Conservation (phyloP, 2,888 invertebrate genomes). For the Altica lythri region DNA sequence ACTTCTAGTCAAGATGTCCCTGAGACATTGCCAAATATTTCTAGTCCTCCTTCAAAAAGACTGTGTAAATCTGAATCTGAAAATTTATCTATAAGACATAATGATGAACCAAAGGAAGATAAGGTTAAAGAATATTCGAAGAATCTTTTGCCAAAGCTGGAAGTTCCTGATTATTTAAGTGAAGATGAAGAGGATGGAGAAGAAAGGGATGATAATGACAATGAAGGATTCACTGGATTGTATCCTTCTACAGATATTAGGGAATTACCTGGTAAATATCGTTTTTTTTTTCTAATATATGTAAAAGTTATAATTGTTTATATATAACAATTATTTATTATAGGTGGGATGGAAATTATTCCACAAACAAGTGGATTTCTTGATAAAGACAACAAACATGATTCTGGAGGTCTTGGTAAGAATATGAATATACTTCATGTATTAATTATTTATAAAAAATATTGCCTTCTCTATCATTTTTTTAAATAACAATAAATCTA, state of each 20-base stretch:
- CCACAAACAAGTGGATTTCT: constrained; percentile 51
- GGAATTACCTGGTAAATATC: constrained; percentile 35
- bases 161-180: constrained; percentile 73
- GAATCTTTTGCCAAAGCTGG: constrained; percentile 68
- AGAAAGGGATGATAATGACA: constrained; percentile 53
- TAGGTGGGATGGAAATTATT: constrained; percentile 56
- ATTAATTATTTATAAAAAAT: no score
- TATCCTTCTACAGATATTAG: constrained; percentile 47
- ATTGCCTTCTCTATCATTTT: no score
- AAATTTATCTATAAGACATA: constrained; percentile 40
- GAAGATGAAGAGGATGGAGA: constrained; percentile 63
- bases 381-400: constrained; percentile 47
- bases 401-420: constrained; percentile 49
- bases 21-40: constrained; percentile 36
- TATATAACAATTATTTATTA: constrained; percentile 21
- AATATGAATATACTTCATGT: no score
- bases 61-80: constrained; percentile 49
- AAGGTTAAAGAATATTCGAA: constrained; percentile 38
- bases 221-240: constrained; percentile 45
- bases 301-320: neutral
- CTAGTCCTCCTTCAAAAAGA: constrained; percentile 43
- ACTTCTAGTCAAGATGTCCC: constrained; percentile 55
- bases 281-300: neutral
- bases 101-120: constrained; percentile 44
- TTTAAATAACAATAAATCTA: no score